Conservation (phyloP, 2,888 invertebrate genomes). For the Ectemnius cavifrons region DNA sequence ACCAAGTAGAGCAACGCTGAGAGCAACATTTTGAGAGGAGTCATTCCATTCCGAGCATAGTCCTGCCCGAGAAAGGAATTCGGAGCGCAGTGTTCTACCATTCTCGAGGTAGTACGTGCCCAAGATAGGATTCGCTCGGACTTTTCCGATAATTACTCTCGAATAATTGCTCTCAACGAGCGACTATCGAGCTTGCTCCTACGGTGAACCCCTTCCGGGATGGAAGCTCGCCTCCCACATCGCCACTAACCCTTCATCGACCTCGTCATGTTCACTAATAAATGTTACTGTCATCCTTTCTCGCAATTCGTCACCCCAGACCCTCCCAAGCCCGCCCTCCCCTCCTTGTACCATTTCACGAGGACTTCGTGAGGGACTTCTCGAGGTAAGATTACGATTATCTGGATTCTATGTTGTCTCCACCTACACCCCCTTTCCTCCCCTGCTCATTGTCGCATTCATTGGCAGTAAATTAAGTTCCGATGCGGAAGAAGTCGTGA, state of each 20-base stretch:
- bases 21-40: slow-evolving; percentile 18
- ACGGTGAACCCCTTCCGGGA: slow-evolving; percentile 19
- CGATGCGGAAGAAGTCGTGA: background rate
- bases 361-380: slow-evolving; percentile 48
- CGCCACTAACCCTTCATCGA: slow-evolving; percentile 43
- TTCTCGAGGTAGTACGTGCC: slow-evolving; percentile 1
- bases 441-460: background rate
- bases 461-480: slow-evolving; percentile 8
- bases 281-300: slow-evolving; percentile 50
- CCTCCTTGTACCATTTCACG: slow-evolving; percentile 36
- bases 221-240: slow-evolving; percentile 28
- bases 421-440: background rate
- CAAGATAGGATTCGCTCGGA: slow-evolving; percentile 5
- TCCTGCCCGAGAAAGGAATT: background rate
- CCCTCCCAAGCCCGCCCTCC: background rate
- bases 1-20: background rate
- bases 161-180: slow-evolving; percentile 35
- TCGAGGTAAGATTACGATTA: slow-evolving; percentile 57
- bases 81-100: background rate
- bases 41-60: slow-evolving; percentile 7
- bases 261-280: slow-evolving; percentile 55
- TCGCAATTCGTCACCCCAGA: slow-evolving; percentile 40
- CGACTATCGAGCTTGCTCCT: slow-evolving; percentile 26
- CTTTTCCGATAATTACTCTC: slow-evolving; percentile 30
- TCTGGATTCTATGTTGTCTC: slow-evolving; percentile 50